Conservation (phyloP, 2,797 vertebrate species). For the Chiloscyllium punctatum region DNA sequence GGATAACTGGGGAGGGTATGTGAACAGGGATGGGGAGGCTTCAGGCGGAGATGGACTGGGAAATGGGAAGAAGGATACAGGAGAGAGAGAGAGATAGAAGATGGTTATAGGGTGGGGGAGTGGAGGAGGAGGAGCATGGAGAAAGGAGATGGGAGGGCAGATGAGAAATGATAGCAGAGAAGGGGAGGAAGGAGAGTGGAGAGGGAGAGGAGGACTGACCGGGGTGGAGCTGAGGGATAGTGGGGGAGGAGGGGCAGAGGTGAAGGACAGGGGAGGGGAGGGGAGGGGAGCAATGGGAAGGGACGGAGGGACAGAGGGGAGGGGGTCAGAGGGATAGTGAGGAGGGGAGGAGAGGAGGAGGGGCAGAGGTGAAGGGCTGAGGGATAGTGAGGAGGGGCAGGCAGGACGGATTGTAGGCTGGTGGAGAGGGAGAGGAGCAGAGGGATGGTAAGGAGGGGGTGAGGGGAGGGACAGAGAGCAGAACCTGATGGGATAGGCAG, state of each 20-base stretch:
- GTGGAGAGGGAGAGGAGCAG: neutral
- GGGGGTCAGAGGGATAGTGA: neutral
- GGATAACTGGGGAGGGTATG: no score
- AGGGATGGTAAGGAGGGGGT: neutral
- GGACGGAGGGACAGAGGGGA: neutral
- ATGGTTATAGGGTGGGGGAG: neutral
- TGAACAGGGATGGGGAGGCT: no score
- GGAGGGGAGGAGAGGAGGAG: no score
- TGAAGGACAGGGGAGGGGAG: no score
- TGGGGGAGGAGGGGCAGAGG: neutral
- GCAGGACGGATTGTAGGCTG: no score
- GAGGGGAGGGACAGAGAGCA: neutral
- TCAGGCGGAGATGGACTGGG: no score
- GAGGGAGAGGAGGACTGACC: neutral
- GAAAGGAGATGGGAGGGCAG: neutral
- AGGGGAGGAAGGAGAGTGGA: neutral
- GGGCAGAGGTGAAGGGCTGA: neutral
- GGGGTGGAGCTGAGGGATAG: neutral
- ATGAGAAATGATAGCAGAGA: no score
- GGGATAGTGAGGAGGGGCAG: neutral
- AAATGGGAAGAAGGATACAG: neutral
- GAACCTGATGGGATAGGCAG: no score
- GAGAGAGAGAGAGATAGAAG: neutral
- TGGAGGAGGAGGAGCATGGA: neutral
- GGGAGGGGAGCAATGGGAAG: no score